Base-by-base conservation (phyloP, 35 echinoderm and acorn worm species). In the Apostichopus californicus region DNA sequence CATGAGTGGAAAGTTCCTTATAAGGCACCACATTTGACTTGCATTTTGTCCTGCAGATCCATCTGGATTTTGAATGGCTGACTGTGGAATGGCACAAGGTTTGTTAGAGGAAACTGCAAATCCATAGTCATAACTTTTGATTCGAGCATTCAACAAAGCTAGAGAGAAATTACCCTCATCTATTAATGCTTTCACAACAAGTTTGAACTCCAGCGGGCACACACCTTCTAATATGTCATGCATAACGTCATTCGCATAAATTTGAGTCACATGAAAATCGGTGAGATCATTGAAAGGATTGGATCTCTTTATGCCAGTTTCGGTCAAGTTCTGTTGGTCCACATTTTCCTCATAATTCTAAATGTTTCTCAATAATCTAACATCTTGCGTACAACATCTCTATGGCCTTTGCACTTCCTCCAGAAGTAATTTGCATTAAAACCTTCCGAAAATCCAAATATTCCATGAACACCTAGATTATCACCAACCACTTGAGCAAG, bases 401-500 rank as follows among this genome's bases (percentile, higher is more conserved):
- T 90, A 55, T 91, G 93, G 5, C 91, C 72, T 55, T 93, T 96
- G 86, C 94, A 96, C 6, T 85, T 87, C 5, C 92, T 56, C 12
- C 92, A 96, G 15, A 78, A 56, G 26, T 86, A 87, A 84, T 96
- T 96, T 22, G 65, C 94, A 5, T 55, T 80, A 80, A 96, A 96
- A 0, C 86, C 60, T 79, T 96, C 92, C 54, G 87, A 9, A 66
- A 91, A 96, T 34, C 92, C 94, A 66, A 93, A 93, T 9, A 91
- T 56, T 17, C 79, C 73, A 86, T 93, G 46, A 6, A 96, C 66
- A 14, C 94, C 94, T 1, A 96, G 26, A 28, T 28, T 28, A 28
- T 28, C 26, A 28, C 26, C 26, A 28, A 28, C 26, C 26, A 28
- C 26, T 28, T 28, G 26, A 28, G 26, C 26, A 28, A 28, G 26